Evolutionary conservation across 2,113 vertebrate genomes (phyloP).

Genomic region (Pachyramphus minor): DNA sequence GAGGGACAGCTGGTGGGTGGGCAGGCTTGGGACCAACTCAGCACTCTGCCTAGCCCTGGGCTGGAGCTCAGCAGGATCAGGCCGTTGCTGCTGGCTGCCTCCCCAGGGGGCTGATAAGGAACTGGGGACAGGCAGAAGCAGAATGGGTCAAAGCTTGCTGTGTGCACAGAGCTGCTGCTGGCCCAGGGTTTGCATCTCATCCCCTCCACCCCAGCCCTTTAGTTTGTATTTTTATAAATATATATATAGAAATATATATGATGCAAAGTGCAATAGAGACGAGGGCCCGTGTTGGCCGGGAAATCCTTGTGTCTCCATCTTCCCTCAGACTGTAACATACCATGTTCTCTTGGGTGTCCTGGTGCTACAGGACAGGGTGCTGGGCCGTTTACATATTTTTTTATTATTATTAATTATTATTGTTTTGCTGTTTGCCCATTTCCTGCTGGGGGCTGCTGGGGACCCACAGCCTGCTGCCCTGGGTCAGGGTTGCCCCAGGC

Average conservation of each 20-base stretch:
- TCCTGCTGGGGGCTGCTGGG: background rate
- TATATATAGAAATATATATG: constrained; percentile 51
- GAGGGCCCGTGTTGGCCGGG: background rate
- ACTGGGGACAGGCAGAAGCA: background rate
- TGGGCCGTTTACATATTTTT: constrained; percentile 11
- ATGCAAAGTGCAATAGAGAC: constrained; percentile 71
- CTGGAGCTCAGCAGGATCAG: background rate
- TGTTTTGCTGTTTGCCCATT: background rate
- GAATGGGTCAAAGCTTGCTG: background rate
- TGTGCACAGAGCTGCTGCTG: background rate
- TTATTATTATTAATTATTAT: background rate
- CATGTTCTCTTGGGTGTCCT: constrained; percentile 27
- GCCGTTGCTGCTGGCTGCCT: background rate
- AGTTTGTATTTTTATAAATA: constrained; percentile 68
- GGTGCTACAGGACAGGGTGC: background rate
- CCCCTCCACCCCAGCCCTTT: constrained; percentile 18
- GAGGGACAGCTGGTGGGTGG: background rate
- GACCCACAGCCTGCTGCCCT: background rate
- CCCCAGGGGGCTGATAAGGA: background rate
- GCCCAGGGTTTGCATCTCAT: constrained; percentile 28
- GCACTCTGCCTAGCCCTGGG: background rate
- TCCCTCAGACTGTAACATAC: constrained; percentile 21
- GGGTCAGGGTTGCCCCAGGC: background rate
- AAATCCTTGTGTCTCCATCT: constrained; percentile 51
- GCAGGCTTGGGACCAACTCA: background rate